Evolutionary conservation across 2,888 invertebrate genomes (phyloP).

Genomic region (Pimpla rufipes): DNA sequence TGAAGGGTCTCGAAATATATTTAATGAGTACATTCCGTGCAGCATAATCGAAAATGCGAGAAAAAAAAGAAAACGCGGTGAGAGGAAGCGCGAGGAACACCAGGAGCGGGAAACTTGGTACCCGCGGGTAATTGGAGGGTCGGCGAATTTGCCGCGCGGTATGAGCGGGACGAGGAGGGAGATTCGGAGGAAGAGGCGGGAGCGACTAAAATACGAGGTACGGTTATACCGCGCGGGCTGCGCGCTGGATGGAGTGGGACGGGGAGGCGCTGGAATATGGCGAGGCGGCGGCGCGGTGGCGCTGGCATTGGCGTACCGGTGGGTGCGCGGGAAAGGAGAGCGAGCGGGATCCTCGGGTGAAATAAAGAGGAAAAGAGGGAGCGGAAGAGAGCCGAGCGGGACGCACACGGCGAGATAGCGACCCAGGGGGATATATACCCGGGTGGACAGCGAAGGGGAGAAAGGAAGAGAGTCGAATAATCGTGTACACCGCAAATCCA

Average conservation of each 20-base stretch:
- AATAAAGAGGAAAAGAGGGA: conserved; percentile 64
- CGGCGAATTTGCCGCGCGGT: conserved; percentile 79
- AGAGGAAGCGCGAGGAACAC: conserved; percentile 73
- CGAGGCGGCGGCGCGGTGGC: conserved; percentile 39
- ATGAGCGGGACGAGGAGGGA: conserved; percentile 82
- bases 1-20: too few relatives aligned
- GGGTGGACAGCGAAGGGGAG: conserved; percentile 34
- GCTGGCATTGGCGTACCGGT: conserved; percentile 40
- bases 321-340: conserved; percentile 61
- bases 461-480: conserved; percentile 72
- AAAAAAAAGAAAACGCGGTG: conserved; percentile 77
- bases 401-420: conserved; percentile 66
- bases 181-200: conserved; percentile 67
- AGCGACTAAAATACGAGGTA: conserved; percentile 72
- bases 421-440: conserved; percentile 49
- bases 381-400: conserved; percentile 62
- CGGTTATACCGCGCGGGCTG: conserved; percentile 65
- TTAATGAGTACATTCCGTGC: too few relatives aligned
- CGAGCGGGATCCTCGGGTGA: conserved; percentile 47
- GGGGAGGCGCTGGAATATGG: conserved; percentile 60
- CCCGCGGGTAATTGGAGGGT: conserved; percentile 82
- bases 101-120: conserved; percentile 74
- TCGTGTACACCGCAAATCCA: conserved; percentile 80
- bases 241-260: conserved; percentile 51
- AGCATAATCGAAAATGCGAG: too few relatives aligned